Evolutionary conservation across 2,888 invertebrate genomes (phyloP).

Genomic region (Halictus quadricinctus): DNA sequence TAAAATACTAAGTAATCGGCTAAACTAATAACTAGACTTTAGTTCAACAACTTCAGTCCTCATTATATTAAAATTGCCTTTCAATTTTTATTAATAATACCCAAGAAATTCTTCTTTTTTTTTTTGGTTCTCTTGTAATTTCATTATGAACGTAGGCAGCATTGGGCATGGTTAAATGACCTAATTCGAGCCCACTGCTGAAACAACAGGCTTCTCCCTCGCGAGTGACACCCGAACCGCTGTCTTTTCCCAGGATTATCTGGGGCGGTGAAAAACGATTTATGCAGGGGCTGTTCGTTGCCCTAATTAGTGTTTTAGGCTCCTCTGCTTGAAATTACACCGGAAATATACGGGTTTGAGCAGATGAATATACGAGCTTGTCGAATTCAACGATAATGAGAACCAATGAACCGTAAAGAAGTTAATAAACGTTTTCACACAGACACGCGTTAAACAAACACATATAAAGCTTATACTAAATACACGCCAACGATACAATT

Average conservation of each 20-base stretch:
- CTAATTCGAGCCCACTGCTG: slow-evolving; percentile 40
- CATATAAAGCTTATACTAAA: neutral
- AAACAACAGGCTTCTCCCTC: slow-evolving; percentile 22
- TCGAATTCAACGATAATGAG: neutral
- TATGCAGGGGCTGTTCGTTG: slow-evolving; percentile 52
- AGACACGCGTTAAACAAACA: neutral
- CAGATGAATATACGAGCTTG: neutral
- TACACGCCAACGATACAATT: neutral
- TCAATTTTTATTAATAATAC: neutral
- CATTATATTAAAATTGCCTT: neutral
- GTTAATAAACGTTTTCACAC: neutral
- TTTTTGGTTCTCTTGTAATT: neutral
- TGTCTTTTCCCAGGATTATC: slow-evolving; percentile 58
- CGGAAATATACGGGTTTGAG: neutral
- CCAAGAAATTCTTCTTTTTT: neutral
- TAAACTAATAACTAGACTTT: neutral
- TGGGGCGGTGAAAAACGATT: slow-evolving; percentile 48
- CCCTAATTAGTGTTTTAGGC: neutral
- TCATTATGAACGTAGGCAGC: neutral
- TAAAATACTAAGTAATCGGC: neutral
- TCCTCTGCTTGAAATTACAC: slow-evolving; percentile 27
- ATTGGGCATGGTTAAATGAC: slow-evolving; percentile 25
- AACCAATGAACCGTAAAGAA: too few relatives aligned
- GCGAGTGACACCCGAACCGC: slow-evolving; percentile 42
- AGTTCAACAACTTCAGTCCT: neutral